Base-by-base conservation (phyloP, 2,113 vertebrate species). In the Microcebus lehilahytsara region DNA sequence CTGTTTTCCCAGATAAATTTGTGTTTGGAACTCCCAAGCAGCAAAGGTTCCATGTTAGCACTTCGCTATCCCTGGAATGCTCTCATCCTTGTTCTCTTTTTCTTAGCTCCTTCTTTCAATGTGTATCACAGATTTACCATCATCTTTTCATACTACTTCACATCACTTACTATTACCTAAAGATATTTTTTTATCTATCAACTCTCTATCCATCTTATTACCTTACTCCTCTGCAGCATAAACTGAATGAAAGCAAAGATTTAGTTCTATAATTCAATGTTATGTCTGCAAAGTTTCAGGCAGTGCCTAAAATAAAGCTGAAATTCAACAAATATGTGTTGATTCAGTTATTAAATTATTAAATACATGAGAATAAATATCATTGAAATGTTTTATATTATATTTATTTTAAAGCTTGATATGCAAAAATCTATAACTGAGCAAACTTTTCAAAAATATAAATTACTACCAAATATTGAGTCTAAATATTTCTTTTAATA, bases 401-500 rank as follows among this genome's bases (percentile, higher is more conserved):
- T 11, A 51, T 53, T 9, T 20, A 83, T 92, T 95, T 95, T 96
- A 91, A 72, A 80, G 27, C 42, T 27, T 51, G 8, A 9, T 30
- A 30, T 1, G 37, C 32, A 53, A 72, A 78, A 81, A 80, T 3
- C 6, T 97, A 46, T 95, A 23, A 51, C 0, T 53, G 56, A 34
- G 53, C 60, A 34, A 62, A 13, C 3, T 92, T 80, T 42, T 95
- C 62, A 92, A 96, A 85, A 98, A 98, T 46, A 49, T 93, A 32
- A 27, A 14, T 85, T 86, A 83, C 93, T 94, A 89, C 6, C 89
- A 91, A 17, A 87, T 16, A 89, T 19, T 88, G 69, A 16, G 51
- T 62, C 4, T 91, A 96, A 96, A 71, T 84, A 30, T 77, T 94
- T 98, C 67, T 87, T 94, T 0, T 95, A 93, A 93, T 97, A 49